Base-by-base conservation (phyloP, 2,113 vertebrate genomes). In the Myiozetetes cayanensis region DNA sequence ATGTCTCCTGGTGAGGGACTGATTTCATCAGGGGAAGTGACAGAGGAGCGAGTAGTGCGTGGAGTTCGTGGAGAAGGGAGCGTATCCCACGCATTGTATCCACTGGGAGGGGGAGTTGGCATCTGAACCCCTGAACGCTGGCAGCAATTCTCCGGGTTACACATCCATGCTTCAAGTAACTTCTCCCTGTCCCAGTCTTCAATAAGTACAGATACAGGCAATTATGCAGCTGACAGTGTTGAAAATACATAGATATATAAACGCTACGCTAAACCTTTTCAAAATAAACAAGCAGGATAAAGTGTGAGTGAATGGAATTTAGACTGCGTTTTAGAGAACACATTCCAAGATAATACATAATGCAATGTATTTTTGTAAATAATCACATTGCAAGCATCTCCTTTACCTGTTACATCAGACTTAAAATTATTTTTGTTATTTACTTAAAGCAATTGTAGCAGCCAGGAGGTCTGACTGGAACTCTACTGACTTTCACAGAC, bases 161-260 rank as follows among this genome's bases (percentile, higher is more conserved):
- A 98, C 99, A 99, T 99, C 99, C 99, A 99, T 28, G 99, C 99
- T 97, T 99, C 99, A 61, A 99, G 98, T 83, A 99, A 98, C 96
- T 99, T 99, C 97, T 99, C 99, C 94, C 99, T 98, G 98, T 99
- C 99, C 99, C 99, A 99, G 94, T 99, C 99, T 99, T 95, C 65
- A 89, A 87, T 46, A 95, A 93, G 97, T 73, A 93, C 5, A 95
- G 67, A 90, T 2, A 86, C 6, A 78, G 43, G 24, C 70, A 75
- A 93, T 80, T 11, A 93, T 21, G 75, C 59, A 81, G 81, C 71
- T 83, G 81, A 80, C 59, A 39, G 35, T 20, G 13, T 20, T 65
- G 39, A 35, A 49, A 81, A 56, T 58, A 2, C 6, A 27, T 76
- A 58, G 41, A 78, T 9, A 49, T 37, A 63, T 25, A 75, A 50